A percentile compares a stretch with the other conserved stretches of the same genome.
These are phyloP conservation scores for Cinclus mexicanus DNA, from an alignment of 2,113 vertebrate species.

Conservation along the genomic window DNA sequence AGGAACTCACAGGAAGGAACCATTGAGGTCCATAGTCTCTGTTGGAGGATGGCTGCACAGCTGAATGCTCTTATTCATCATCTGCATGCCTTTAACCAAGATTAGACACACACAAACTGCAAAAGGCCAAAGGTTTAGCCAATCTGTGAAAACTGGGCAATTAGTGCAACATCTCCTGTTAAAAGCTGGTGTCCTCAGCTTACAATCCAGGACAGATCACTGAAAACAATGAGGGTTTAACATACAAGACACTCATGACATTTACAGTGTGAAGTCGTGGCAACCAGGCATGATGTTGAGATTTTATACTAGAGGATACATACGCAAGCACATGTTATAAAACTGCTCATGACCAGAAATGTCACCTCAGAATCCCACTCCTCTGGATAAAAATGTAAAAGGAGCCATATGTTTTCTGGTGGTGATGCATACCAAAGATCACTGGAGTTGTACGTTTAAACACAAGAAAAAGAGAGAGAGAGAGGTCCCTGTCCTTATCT, in stretches of 20 bases:
- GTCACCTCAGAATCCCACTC: neutral
- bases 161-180: neutral
- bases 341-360: constrained; percentile 12
- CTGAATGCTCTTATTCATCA: neutral
- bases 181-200: neutral
- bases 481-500: neutral
- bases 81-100: neutral
- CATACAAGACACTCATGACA: neutral
- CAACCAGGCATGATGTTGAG: neutral
- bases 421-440: neutral
- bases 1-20: neutral
- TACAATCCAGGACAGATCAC: neutral
- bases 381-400: neutral
- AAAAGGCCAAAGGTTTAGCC: constrained; percentile 8
- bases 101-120: neutral
- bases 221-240: constrained; percentile 49
- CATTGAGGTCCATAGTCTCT: neutral
- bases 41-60: neutral
- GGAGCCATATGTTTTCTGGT: neutral
- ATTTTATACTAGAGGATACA: neutral
- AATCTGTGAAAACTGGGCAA: constrained; percentile 25
- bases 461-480: neutral
- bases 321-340: neutral
- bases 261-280: neutral
- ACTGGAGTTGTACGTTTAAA: neutral